These are phyloP conservation scores for Paralvinella palmiformis DNA, from an alignment of 1,140 invertebrate species.

Conservation along the genomic window DNA sequence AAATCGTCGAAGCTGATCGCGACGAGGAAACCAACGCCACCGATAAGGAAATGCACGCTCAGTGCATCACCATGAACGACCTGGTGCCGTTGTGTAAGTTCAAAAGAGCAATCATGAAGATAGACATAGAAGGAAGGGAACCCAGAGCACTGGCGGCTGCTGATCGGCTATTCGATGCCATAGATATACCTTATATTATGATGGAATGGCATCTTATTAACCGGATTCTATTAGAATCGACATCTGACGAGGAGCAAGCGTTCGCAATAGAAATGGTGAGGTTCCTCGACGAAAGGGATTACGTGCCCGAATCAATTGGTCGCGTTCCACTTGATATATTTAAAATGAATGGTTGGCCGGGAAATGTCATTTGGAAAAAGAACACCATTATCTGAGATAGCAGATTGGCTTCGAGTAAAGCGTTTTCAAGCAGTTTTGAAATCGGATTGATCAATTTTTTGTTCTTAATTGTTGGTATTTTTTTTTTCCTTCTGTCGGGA, in stretches of 20 bases:
- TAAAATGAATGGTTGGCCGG: neutral
- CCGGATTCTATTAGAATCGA: neutral
- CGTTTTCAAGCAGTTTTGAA: no score
- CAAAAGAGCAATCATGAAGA: conserved; percentile 22
- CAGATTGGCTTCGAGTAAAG: no score
- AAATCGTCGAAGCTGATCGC: conserved; percentile 19
- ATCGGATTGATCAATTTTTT: no score
- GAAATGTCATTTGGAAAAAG: conserved; percentile 14
- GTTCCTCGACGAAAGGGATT: conserved; percentile 9
- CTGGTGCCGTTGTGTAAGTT: conserved; percentile 19
- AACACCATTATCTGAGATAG: no score
- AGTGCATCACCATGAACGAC: conserved; percentile 29
- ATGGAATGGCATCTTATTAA: conserved; percentile 35
- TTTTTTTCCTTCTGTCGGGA: no score
- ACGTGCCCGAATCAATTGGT: neutral
- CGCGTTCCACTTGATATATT: neutral
- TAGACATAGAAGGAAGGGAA: conserved; percentile 33
- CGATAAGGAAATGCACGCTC: no score
- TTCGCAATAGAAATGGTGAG: neutral
- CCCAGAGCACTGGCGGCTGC: conserved; percentile 28
- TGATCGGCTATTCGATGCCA: conserved; percentile 25
- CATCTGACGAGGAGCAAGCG: neutral
- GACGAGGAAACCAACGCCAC: conserved; percentile 14
- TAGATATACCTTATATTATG: conserved; percentile 37
- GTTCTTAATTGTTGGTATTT: no score